phyloP scores from a whole-genome alignment of 1,140 invertebrate genomes.

The Drosophila baimaii region DNA sequence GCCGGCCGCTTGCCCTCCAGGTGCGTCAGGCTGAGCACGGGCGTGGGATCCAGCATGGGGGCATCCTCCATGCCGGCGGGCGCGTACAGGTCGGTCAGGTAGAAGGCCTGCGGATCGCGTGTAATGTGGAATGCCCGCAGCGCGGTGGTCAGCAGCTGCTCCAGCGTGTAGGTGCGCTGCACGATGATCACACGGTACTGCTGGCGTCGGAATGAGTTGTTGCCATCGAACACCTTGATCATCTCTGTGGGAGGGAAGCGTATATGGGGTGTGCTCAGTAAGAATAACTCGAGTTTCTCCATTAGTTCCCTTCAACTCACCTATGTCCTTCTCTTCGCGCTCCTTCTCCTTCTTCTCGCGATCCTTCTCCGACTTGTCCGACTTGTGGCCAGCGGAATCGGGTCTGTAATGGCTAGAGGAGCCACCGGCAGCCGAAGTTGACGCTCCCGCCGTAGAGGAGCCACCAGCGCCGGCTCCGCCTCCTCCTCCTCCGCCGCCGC shows the following conservation, averaged over 20 bases:
- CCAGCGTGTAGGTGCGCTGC: constrained; percentile 92
- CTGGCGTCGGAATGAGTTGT: constrained; percentile 94
- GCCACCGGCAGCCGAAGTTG: constrained; percentile 34
- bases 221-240: constrained; percentile 99
- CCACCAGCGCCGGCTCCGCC: constrained; percentile 34
- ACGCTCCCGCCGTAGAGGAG: constrained; percentile 38
- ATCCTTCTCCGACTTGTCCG: constrained; percentile 85
- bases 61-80: constrained; percentile 89
- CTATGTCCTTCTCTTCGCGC: constrained; percentile 95
- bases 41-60: constrained; percentile 92
- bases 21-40: constrained; percentile 92
- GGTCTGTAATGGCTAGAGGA: constrained; percentile 67
- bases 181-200: constrained; percentile 97
- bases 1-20: constrained; percentile 97
- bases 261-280: background rate
- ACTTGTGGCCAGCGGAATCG: constrained; percentile 72
- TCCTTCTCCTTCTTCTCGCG: constrained; percentile 90
- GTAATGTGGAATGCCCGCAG: constrained; percentile 98
- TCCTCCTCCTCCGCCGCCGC: constrained; percentile 1
- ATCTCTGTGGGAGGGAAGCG: constrained; percentile 88
- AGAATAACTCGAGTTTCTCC: no score
- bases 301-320: constrained; percentile 82
- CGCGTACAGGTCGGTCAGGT: constrained; percentile 93
- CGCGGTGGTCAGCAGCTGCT: constrained; percentile 95
- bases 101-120: constrained; percentile 92